phyloP scores from a whole-genome alignment of 1,140 invertebrate genomes.

The Drosophila melanica region DNA sequence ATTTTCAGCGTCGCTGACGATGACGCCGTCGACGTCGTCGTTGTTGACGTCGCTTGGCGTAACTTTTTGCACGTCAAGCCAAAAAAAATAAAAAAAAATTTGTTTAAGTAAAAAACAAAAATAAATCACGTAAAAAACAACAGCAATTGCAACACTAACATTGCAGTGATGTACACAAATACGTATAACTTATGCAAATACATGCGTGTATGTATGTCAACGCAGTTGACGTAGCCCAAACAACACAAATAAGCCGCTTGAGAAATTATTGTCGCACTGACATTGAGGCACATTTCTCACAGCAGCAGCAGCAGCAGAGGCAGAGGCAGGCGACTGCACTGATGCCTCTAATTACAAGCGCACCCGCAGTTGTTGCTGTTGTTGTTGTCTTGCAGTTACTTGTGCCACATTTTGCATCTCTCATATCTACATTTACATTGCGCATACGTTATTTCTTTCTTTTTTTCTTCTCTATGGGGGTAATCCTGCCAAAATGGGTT shows the following conservation, averaged over 20 bases:
- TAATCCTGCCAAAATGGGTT: constrained; percentile 6
- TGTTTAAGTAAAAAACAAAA: constrained; percentile 7
- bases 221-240: constrained; percentile 20
- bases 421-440: constrained; percentile 57
- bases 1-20: constrained; percentile 81
- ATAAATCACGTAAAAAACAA: constrained; percentile 26
- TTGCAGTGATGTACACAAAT: constrained; percentile 16
- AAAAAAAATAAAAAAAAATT: constrained; percentile 24
- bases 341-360: constrained; percentile 70
- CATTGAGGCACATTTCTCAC: constrained; percentile 62
- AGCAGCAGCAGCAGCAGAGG: constrained; percentile 16
- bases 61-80: constrained; percentile 47
- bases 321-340: constrained; percentile 17
- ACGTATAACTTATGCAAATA: constrained; percentile 21
- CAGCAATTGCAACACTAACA: constrained; percentile 58
- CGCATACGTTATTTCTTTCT: constrained; percentile 25
- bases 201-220: constrained; percentile 16
- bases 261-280: constrained; percentile 79
- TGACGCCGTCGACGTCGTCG: constrained; percentile 70
- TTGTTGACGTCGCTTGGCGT: constrained; percentile 36
- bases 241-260: constrained; percentile 63
- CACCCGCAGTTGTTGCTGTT: constrained; percentile 35
- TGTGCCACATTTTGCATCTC: constrained; percentile 76
- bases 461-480: constrained; percentile 19
- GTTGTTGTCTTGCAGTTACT: constrained; percentile 63